Conservation (phyloP, 2,797 vertebrate species). For the Emydoidea blandingii region DNA sequence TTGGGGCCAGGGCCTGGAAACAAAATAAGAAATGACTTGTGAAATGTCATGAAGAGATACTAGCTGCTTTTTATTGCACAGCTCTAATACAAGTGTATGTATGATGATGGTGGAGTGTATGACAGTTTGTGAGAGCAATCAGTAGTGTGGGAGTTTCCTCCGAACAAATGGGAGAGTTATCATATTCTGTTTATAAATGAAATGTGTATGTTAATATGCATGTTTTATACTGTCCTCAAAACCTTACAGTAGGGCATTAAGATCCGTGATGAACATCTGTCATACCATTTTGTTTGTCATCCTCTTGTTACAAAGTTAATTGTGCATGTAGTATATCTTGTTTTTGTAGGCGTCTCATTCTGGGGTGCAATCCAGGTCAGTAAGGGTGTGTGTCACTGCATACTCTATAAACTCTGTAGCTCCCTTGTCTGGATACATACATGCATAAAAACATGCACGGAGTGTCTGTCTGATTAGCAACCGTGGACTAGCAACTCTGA, state of each 20-base stretch:
- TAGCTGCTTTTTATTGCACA: not conserved
- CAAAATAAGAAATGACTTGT: not conserved
- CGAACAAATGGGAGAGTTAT: not conserved
- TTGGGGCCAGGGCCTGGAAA: not conserved
- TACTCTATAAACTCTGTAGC: no score
- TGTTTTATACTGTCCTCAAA: not conserved
- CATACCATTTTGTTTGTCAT: not conserved
- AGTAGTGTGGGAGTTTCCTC: not conserved
- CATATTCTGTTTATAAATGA: not conserved
- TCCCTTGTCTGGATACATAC: no score
- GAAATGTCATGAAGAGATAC: not conserved
- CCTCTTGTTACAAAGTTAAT: not conserved
- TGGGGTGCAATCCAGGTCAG: no score
- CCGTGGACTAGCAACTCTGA: no score
- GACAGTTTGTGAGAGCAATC: not conserved
- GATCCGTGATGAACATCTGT: not conserved
- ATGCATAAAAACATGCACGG: no score
- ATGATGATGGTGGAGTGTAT: not conserved
- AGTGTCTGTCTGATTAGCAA: no score
- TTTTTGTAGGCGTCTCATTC: no score
- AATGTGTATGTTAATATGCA: no score
- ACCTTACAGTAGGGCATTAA: not conserved
- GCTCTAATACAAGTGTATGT: not conserved
- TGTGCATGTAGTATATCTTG: no score
- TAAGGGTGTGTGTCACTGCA: no score